Evolutionary conservation across 2,888 invertebrate species (phyloP), one percentile per base, ranked within the genome.

Genomic region (Rambutsinella grinnellia): DNA sequence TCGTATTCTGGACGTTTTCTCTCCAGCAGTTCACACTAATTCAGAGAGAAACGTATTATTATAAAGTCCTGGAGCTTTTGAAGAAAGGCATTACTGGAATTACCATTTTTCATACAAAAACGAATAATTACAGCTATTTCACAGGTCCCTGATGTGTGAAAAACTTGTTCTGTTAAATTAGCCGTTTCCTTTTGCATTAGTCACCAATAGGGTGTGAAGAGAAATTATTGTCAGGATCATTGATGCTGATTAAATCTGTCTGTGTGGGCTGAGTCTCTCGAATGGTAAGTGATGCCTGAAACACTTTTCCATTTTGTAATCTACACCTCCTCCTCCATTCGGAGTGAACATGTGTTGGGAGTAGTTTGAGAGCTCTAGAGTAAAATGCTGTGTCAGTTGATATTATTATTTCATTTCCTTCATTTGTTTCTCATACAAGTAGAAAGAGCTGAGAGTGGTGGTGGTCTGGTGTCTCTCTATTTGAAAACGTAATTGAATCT

Each of bases 161-260:
- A n/a, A n/a, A n/a, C n/a, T n/a, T n/a, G n/a, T n/a, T n/a, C n/a
- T n/a, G n/a, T n/a, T n/a, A n/a, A n/a, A n/a, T n/a, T n/a, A n/a
- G n/a, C n/a, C n/a, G n/a, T n/a, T n/a, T n/a, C n/a, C n/a, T n/a
- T n/a, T n/a, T n/a, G n/a, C n/a, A n/a, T n/a, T n/a, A n/a, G n/a
- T n/a, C n/a, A n/a, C n/a, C n/a, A n/a, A n/a, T 36, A 8, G 36
- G 36, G 36, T 5, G 36, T 36, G 36, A 8, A 36, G 36, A 36
- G 36, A 13, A 36, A 58, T 67, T 56, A 56, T 67, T 49, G 53
- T 63, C 56, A 62, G 54, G 36, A 62, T 70, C 56, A 62, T 26
- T 67, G 68, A 68, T 68, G 62, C 47, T 76, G 76, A 76, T 76
- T 76, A 69, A 76, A 76, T 76, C 76, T 76, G 76, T 76, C 69